Conservation (phyloP, 2,888 invertebrate genomes). For the Chalcosyrphus nemorum region DNA sequence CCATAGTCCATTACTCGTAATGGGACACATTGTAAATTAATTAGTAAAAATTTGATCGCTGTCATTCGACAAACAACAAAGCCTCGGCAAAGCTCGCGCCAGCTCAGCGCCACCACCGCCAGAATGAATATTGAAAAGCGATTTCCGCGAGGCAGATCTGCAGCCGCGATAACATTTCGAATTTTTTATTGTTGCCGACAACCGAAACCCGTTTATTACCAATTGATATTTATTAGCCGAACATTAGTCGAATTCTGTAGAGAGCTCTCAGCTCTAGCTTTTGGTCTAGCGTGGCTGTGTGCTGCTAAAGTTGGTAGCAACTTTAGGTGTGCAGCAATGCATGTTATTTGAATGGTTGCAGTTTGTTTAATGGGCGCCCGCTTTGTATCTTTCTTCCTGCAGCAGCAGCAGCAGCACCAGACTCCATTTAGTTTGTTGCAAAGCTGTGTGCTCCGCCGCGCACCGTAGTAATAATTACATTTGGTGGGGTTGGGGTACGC, state of each 20-base stretch:
- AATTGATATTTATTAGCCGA: constrained; percentile 73
- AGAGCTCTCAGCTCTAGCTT: constrained; percentile 37
- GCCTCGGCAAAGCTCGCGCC: constrained; percentile 13
- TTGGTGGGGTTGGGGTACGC: not conserved
- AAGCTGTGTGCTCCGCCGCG: constrained; percentile 22
- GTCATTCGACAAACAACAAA: constrained; percentile 57
- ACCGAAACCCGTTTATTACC: constrained; percentile 70
- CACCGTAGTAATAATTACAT: constrained; percentile 44
- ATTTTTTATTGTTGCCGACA: constrained; percentile 72
- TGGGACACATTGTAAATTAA: constrained; percentile 73
- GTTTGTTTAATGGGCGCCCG: constrained; percentile 72
- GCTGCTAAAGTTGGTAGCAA: constrained; percentile 69
- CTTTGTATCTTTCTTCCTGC: constrained; percentile 62
- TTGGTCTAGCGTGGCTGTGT: not conserved
- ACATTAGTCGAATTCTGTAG: constrained; percentile 72
- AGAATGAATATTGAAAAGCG: constrained; percentile 69
- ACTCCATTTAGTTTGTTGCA: constrained; percentile 14
- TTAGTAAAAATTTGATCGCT: constrained; percentile 73
- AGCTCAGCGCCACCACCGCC: not conserved
- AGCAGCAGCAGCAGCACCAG: too few species aligned
- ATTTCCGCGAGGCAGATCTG: constrained; percentile 71
- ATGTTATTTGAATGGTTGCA: constrained; percentile 72
- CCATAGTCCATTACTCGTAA: constrained; percentile 62
- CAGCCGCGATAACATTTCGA: constrained; percentile 51
- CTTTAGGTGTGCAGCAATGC: constrained; percentile 72